A percentile compares a stretch with the other conserved stretches of the same genome.
phyloP scores from a whole-genome alignment of 2,113 vertebrate genomes.

The Typhlomys cinereus region DNA sequence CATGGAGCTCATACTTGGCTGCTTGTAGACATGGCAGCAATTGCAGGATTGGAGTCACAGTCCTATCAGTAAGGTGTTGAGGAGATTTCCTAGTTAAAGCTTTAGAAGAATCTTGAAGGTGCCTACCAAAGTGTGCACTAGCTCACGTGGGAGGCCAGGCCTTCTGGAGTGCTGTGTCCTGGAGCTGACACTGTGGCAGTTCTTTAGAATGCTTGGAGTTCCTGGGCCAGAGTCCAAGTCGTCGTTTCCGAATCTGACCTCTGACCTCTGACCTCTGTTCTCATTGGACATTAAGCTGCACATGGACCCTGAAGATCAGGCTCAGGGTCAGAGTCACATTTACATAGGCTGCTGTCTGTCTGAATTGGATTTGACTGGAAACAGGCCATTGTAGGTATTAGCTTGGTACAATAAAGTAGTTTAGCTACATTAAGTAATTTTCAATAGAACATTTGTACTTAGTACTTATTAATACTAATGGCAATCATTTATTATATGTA shows the following conservation, averaged over 20 bases:
- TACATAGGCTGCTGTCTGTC: background rate
- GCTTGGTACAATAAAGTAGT: constrained; percentile 12
- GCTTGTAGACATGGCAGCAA: background rate
- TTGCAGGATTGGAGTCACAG: background rate
- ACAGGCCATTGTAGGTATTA: background rate
- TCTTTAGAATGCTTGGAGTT: background rate
- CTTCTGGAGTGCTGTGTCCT: background rate
- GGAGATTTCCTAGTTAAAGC: constrained; percentile 2
- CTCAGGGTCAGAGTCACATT: background rate
- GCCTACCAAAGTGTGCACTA: background rate
- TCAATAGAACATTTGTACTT: constrained; percentile 19
- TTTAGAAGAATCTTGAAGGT: background rate
- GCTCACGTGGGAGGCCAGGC: background rate
- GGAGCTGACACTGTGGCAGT: background rate
- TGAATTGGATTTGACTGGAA: constrained; percentile 26
- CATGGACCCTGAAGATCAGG: background rate
- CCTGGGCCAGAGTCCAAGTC: background rate
- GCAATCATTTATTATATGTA: constrained; percentile 26
- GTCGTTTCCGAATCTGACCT: constrained; percentile 4
- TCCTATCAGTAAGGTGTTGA: background rate
- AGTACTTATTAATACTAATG: constrained; percentile 6
- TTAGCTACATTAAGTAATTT: background rate
- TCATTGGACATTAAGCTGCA: background rate
- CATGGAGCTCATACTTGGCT: background rate
- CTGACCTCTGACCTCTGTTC: too few relatives aligned